Base-by-base conservation (phyloP, 2,888 invertebrate species). In the Oxycera nigricornis region DNA sequence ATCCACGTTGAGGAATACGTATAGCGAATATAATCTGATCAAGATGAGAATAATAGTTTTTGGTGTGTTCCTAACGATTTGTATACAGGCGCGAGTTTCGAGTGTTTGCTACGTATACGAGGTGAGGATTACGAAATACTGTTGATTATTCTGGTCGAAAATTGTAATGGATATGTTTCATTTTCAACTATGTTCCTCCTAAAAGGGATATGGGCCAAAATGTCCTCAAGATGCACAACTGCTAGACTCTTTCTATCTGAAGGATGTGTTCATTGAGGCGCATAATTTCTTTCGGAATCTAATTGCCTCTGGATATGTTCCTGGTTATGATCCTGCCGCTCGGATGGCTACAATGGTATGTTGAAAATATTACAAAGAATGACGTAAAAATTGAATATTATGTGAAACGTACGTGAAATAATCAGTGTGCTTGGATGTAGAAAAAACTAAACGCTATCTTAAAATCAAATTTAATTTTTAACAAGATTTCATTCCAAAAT, bases 261-360 rank as follows among this genome's bases (percentile, higher is more conserved):
- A 70, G 35, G 70, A 70, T 28, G 22, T 70, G 2, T 70, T 52
- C 31, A 11, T 70, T 14, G 70, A 70, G 20, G 35, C 70, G 6
- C 70, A 70, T 20, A 70, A 70, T 31, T 31, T 30, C 30, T 70
- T 55, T 22, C 26, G 74, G 62, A 74, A 74, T 74, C 30, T 70
- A 50, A 35, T 61, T 50, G 74, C 74, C 2, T 31, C 50, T 1
- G 74, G 74, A 70, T 35, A 74, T 70, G 24, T 62, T 17, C 70
- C 70, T 24, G 59, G 59, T 17, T 74, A 46, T 50, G 74, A 62
- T 2, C 70, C 70, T 17, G 74, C 70, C 11, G 31, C 68, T 6
- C 74, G 74, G 9, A 74, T 74, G 74, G 74, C 46, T 41, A 74
- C 74, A 24, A 67, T 74, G 35, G 70, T 61, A 31, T 46, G 70